Evolutionary conservation across 2,888 invertebrate species (phyloP), one percentile per base, ranked within the genome.

Genomic region (Hypomecis punctinalis): DNA sequence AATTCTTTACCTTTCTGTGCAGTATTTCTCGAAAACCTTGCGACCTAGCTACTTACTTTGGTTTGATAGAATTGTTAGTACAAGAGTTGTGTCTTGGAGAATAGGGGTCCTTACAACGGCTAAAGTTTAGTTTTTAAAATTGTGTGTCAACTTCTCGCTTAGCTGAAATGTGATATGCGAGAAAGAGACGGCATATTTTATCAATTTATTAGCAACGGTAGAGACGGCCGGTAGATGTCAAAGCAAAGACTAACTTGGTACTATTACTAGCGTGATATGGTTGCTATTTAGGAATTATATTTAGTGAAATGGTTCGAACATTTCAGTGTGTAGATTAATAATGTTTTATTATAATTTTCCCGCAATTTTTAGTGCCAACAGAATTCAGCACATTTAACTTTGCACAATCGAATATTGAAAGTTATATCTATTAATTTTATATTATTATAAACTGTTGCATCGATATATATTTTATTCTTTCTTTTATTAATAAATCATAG

Each of bases 381-480:
- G 79, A 79, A 76, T 76, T 71, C 68, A 81, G 83, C 85, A 88
- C 85, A 80, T 81, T 80, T 84, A 84, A 79, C 75, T 75, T 73
- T 85, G 88, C 87, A 90, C 87, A 88, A 87, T 82, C 74, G 78
- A 81, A 82, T 81, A 85, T 82, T 77, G 61, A 82, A 79, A 82
- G 88, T 91, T 90, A 76, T 81, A 80, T 77, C 72, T 82, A 85
- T 86, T 86, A 85, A 89, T 90, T 91, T 89, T 91, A 90, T 90
- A 85, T 84, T 84, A 86, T 39, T 6, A 39, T 9, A 5, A 88
- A 86, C 85, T 91, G 90, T 92, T 91, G 88, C 83, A 85, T 85
- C 76, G 80, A 78, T 86, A 85, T 81, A 85, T 91, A 89, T 91
- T 89, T 85, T 89, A 88, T 88, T 79, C 76, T 81, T 83, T 81